Percentiles rank a stretch among this genome's conserved stretches.
These are phyloP conservation scores for Tetramorium parvispinum DNA, from an alignment of 1,140 invertebrate species.

Conservation along the genomic window DNA sequence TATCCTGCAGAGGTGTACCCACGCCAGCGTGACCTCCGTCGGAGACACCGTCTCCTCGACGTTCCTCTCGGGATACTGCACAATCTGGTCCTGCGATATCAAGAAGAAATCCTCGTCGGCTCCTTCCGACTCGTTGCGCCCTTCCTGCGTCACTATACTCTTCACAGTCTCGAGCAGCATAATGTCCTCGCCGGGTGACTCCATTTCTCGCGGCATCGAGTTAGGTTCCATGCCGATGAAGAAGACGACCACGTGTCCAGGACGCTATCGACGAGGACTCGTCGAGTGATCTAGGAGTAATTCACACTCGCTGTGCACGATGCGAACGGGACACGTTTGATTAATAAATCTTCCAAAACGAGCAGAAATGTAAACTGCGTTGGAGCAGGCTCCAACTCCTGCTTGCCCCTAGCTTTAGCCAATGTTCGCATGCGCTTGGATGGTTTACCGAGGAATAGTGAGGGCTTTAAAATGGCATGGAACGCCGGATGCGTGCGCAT, in stretches of 20 bases:
- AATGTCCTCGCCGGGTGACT: conserved; percentile 52
- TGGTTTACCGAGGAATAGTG: neutral
- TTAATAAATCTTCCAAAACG: neutral
- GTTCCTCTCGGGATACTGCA: conserved; percentile 16
- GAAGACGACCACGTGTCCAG: neutral
- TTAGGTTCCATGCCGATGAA: conserved; percentile 61
- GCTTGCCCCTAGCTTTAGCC: neutral
- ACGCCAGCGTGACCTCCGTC: conserved; percentile 3
- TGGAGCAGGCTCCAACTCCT: neutral
- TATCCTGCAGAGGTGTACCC: conserved; percentile 84
- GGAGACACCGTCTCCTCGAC: conserved; percentile 21
- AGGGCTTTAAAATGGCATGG: neutral
- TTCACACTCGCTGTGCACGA: neutral
- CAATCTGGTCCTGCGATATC: conserved; percentile 36
- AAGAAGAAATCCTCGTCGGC: conserved; percentile 64
- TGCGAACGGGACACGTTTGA: neutral
- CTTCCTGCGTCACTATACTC: conserved; percentile 34
- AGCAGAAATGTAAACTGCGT: neutral
- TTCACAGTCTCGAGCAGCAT: conserved; percentile 67
- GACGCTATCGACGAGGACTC: neutral
- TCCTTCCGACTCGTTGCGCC: conserved; percentile 27
- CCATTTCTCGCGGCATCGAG: conserved; percentile 44
- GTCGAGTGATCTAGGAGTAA: neutral
- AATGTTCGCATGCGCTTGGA: neutral
- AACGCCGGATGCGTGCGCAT: neutral